Conservation (phyloP, 2,113 vertebrate genomes). For the Indicator indicator region DNA sequence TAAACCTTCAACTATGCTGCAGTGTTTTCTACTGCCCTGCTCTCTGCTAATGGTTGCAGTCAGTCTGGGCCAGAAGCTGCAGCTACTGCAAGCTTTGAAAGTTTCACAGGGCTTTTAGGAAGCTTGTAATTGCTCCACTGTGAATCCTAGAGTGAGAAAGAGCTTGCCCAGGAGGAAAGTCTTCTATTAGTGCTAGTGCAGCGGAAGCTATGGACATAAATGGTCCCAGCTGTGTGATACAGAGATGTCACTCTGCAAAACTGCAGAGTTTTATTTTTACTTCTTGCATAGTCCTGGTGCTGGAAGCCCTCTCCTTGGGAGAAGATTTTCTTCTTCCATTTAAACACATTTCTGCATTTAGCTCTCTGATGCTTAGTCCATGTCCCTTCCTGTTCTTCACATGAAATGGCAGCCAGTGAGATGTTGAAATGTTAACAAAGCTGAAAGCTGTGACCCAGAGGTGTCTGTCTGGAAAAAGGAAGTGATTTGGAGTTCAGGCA, state of each 20-base stretch:
- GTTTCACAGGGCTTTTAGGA: background rate
- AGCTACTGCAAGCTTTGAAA: background rate
- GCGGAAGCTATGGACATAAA: background rate
- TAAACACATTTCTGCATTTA: background rate
- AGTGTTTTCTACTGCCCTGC: background rate
- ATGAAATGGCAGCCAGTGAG: background rate
- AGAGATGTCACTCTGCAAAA: background rate
- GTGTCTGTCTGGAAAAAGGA: background rate
- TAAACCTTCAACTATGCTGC: background rate
- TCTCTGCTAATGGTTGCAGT: background rate
- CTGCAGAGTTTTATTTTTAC: background rate
- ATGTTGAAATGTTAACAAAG: background rate
- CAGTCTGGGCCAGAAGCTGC: background rate
- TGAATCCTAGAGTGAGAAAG: constrained; percentile 24
- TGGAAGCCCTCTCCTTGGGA: background rate
- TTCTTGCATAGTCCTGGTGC: background rate
- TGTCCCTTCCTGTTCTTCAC: rapidly evolving
- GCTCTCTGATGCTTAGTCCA: background rate
- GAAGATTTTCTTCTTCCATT: background rate
- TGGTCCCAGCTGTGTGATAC: background rate
- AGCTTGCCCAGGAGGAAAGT: background rate
- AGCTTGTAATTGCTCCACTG: background rate
- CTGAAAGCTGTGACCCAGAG: background rate
- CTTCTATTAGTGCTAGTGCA: background rate
- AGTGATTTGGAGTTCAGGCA: background rate